Conservation (phyloP, 2,113 vertebrate species). For the Tragelaphus scriptus region DNA sequence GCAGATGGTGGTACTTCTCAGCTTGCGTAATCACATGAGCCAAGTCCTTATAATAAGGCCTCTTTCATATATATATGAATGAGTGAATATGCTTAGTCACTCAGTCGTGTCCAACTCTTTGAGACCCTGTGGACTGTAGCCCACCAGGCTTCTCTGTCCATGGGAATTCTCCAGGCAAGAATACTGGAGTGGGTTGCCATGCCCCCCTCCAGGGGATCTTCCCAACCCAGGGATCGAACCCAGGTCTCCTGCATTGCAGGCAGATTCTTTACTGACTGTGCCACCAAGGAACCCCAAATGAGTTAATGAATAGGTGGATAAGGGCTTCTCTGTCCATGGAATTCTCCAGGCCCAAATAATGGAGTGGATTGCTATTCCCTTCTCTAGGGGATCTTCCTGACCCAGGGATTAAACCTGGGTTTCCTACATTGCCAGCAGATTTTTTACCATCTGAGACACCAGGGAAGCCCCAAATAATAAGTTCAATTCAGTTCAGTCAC, state of each 20-base stretch:
- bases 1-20: background rate
- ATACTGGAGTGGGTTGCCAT: background rate
- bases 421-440: background rate
- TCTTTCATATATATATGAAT: background rate
- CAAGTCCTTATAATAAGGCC: background rate
- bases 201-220: background rate
- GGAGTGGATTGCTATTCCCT: background rate
- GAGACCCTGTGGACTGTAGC: background rate
- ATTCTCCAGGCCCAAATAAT: background rate
- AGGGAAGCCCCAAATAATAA: background rate
- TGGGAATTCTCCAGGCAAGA: background rate
- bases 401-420: background rate
- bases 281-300: accelerated
- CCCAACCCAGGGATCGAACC: background rate
- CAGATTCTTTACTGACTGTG: background rate
- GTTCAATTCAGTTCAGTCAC: background rate
- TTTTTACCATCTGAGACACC: background rate
- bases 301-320: background rate
- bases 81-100: background rate
- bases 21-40: background rate
- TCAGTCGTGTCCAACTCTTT: background rate
- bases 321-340: background rate
- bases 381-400: background rate
- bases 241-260: background rate
- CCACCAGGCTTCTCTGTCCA: background rate